phyloP scores from a whole-genome alignment of 1,140 invertebrate species.

The Panulirus ornatus region DNA sequence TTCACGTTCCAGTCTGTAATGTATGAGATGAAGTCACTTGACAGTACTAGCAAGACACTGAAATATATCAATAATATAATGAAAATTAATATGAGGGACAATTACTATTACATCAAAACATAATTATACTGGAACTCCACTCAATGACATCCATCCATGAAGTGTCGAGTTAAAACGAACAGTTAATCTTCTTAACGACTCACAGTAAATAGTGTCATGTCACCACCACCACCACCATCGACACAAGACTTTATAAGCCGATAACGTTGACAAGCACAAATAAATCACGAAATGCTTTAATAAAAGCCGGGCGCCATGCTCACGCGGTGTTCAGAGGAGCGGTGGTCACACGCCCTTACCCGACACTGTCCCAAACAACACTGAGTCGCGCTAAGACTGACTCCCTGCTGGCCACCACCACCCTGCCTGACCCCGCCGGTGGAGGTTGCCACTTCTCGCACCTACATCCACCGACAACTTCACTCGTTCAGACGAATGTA shows the following conservation, averaged over 20 bases:
- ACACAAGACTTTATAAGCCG: background rate
- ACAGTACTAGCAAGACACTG: background rate
- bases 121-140: background rate
- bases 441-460: background rate
- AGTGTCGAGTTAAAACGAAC: too few relatives aligned
- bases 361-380: slow-evolving; percentile 60
- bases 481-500: too few relatives aligned
- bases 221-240: background rate
- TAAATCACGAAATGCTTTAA: background rate
- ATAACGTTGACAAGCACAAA: background rate
- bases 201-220: background rate
- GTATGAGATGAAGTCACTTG: too few relatives aligned
- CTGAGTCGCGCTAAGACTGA: slow-evolving; percentile 15
- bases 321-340: slow-evolving; percentile 29
- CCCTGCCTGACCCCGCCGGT: background rate
- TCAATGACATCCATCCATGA: too few relatives aligned
- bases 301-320: background rate
- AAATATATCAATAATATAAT: background rate
- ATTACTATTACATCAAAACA: slow-evolving; percentile 1
- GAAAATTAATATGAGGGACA: too few relatives aligned
- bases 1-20: too few relatives aligned
- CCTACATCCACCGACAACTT: background rate
- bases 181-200: too few relatives aligned
- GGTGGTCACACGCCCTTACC: slow-evolving; percentile 35
- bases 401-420: background rate